Base-by-base conservation (phyloP, 1,140 invertebrate species). In the Wasmannia auropunctata region DNA sequence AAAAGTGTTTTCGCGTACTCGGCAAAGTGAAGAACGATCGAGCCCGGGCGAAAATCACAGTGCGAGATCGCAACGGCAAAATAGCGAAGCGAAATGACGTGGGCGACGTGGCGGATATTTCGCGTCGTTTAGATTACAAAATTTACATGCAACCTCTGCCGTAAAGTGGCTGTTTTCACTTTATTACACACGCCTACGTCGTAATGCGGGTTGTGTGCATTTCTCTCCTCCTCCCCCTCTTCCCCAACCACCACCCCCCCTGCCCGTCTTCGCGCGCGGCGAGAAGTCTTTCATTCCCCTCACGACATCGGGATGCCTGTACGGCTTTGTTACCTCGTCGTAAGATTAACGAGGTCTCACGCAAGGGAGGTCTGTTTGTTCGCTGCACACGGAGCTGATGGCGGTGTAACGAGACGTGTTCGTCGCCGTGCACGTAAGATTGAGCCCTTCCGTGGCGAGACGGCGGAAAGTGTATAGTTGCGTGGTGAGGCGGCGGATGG, bases 301-400 rank as follows among this genome's bases (percentile, higher is more conserved):
- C 58, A 72, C 69, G 67, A 86, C 75, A 74, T 86, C 83, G 34
- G 74, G 51, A 74, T 62, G 86, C 46, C 83, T 65, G 65, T 65
- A 80, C 28, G 76, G 54, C 75, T 76, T 86, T 86, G 88, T 88
- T 89, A 85, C 72, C 62, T 34, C 70, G 70, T 72, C 51, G 81
- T 25, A 88, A 89, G 88, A 89, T 86, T 89, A 89, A 89, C 88
- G 87, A 89, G 88, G 46, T 88, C 51, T 80, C 43, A 43, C 37
- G 65, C 69, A 84, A 75, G 77, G 62, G 54, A 74, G 58, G 84
- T 81, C 80, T 76, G 62, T 86, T 88, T 88, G 81, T 67, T 65
- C 84, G 54, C 19, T 37, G 54, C 28, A 60, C 56, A 49, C 58
- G 69, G 28, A 70, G 54, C 65, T 69, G 83, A 86, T 56, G 54